These are phyloP conservation scores for Oreochromis tanganicae DNA, from an alignment of 2,113 vertebrate genomes.

Conservation along the genomic window DNA sequence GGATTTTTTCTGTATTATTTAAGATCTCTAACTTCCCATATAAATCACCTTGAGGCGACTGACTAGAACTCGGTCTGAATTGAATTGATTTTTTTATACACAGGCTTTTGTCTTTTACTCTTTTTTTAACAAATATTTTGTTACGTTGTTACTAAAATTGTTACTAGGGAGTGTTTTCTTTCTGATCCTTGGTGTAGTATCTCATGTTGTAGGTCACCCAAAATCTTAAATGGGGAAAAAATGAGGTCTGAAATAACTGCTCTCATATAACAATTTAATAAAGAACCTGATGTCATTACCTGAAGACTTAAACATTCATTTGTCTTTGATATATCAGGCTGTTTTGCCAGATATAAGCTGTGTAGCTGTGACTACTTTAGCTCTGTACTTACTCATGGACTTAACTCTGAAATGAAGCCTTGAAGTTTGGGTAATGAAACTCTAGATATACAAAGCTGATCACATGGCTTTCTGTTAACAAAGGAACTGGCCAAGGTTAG, in stretches of 20 bases:
- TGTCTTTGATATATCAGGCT: not conserved
- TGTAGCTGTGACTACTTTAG: not conserved
- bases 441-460: not conserved
- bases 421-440: not conserved
- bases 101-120: not conserved
- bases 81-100: not conserved
- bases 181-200: not conserved
- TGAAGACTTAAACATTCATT: not conserved
- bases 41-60: not conserved
- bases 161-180: not conserved
- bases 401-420: not conserved
- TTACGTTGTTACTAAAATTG: not conserved
- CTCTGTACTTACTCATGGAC: not conserved
- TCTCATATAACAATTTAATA: not conserved
- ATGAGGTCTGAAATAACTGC: not conserved
- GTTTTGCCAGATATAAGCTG: not conserved
- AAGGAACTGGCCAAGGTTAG: not conserved
- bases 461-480: not conserved
- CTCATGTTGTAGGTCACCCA: not conserved
- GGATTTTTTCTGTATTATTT: not conserved
- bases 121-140: not conserved
- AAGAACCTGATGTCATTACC: not conserved
- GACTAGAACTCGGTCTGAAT: not conserved
- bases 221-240: not conserved
- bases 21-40: not conserved